Conservation (phyloP, 1,140 invertebrate species). For the Ruditapes philippinarum region DNA sequence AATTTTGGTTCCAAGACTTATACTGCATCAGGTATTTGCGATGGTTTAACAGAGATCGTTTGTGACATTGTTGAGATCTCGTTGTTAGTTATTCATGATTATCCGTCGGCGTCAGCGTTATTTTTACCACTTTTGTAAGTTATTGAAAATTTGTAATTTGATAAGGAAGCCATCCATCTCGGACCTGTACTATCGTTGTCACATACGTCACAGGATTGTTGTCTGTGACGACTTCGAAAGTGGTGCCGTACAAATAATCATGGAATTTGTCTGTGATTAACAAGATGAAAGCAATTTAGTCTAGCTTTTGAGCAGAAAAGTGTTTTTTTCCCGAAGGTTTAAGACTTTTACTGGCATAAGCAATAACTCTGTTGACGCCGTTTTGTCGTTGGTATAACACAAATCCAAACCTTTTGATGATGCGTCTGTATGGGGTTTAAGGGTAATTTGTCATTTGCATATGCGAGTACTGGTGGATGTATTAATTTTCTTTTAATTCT, state of each 20-base stretch:
- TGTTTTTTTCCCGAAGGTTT: neutral
- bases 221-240: neutral
- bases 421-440: neutral
- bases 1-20: too few species aligned
- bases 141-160: neutral
- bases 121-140: neutral
- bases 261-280: conserved; percentile 6
- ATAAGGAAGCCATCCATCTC: neutral
- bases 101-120: conserved; percentile 14
- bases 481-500: neutral
- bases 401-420: neutral
- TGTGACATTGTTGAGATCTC: too few species aligned
- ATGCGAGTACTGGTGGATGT: neutral
- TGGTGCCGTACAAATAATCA: conserved; percentile 2
- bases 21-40: too few species aligned
- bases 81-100: too few species aligned
- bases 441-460: neutral
- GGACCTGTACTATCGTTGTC: neutral
- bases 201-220: conserved; percentile 1
- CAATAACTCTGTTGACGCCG: neutral
- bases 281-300: neutral
- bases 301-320: neutral
- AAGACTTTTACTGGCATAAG: neutral
- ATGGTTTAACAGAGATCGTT: too few species aligned
- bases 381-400: neutral